Conservation (phyloP, 2,113 vertebrate species). For the Romanogobio albipinnatus region DNA sequence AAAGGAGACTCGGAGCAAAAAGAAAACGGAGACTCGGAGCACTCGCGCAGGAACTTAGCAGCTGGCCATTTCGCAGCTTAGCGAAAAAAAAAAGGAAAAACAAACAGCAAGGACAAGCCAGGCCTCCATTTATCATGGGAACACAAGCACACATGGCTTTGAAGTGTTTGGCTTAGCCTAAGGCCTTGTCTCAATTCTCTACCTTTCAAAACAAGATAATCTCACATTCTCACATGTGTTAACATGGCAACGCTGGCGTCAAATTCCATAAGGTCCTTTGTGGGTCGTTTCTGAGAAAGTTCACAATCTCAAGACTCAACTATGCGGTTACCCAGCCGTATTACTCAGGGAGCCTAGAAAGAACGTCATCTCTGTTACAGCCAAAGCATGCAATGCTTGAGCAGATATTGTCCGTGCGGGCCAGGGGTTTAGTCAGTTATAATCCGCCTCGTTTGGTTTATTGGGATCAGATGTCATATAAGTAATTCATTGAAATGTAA, state of each 20-base stretch:
- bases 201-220: constrained; percentile 58
- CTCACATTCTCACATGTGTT: constrained; percentile 40
- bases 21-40: not conserved
- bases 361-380: not conserved
- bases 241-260: constrained; percentile 44
- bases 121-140: constrained; percentile 58
- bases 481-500: not conserved
- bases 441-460: constrained; percentile 38
- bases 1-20: constrained; percentile 54
- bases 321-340: constrained; percentile 20
- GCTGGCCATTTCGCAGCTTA: constrained; percentile 30
- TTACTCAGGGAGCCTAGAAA: constrained; percentile 27
- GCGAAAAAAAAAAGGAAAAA: constrained; percentile 54
- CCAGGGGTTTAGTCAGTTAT: constrained; percentile 18
- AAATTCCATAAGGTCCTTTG: constrained; percentile 40
- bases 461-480: constrained; percentile 40
- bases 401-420: constrained; percentile 1
- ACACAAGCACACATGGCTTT: constrained; percentile 59
- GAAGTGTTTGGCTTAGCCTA: constrained; percentile 66
- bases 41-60: constrained; percentile 45
- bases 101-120: constrained; percentile 53
- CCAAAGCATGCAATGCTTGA: constrained; percentile 3
- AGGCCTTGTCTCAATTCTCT: constrained; percentile 52
- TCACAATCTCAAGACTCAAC: constrained; percentile 33
- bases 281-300: constrained; percentile 4